These are phyloP conservation scores for Megaceryle alcyon DNA, from an alignment of 2,797 vertebrate species.

Conservation along the genomic window DNA sequence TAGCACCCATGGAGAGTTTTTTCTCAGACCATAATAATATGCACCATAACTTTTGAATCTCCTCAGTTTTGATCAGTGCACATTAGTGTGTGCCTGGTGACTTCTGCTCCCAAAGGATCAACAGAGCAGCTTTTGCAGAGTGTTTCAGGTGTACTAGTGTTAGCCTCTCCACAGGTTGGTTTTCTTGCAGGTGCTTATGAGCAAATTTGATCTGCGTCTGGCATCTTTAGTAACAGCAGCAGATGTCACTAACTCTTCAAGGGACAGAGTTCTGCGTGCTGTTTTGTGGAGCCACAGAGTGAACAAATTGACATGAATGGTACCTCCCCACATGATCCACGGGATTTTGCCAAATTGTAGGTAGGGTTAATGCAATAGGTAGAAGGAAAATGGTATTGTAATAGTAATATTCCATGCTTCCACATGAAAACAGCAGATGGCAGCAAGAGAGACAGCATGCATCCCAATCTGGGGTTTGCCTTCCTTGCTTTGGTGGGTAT, in stretches of 20 bases:
- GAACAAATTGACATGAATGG: accelerated
- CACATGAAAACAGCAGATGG: conserved; percentile 40
- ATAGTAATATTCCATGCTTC: not conserved
- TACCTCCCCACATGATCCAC: not conserved
- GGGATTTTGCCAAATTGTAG: not conserved
- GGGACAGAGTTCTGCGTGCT: not conserved
- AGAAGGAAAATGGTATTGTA: not conserved
- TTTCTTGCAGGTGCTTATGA: not conserved
- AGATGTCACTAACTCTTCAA: not conserved
- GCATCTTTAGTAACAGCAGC: not conserved
- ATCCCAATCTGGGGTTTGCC: not conserved
- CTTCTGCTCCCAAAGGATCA: not conserved
- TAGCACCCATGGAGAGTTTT: not conserved
- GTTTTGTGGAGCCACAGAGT: not conserved
- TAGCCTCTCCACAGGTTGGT: not conserved
- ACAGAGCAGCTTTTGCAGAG: not conserved
- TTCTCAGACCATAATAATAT: not conserved
- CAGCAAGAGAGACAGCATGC: not conserved
- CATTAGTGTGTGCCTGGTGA: not conserved
- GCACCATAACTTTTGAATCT: not conserved
- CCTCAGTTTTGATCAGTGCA: not conserved
- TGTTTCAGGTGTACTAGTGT: not conserved
- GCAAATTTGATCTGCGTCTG: accelerated
- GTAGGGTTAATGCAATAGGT: not conserved
- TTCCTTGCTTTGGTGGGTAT: not conserved